Evolutionary conservation across 2,888 invertebrate genomes (phyloP).

Genomic region (Nasonia oneida): DNA sequence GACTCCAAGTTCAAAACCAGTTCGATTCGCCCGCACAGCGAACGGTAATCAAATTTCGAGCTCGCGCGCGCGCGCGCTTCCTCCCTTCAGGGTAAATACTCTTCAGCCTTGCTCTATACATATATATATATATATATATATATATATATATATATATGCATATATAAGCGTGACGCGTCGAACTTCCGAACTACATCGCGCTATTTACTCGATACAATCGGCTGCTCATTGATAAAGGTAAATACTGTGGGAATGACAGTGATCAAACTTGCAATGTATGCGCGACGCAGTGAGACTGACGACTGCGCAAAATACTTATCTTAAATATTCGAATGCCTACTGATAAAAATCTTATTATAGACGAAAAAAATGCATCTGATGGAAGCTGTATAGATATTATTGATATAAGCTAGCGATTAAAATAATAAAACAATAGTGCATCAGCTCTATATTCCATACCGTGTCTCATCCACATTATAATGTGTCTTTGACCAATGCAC

Average conservation of each 20-base stretch:
- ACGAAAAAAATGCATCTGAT: background rate
- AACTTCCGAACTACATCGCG: conserved; percentile 49
- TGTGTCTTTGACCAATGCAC: background rate
- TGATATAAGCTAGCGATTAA: too few species aligned
- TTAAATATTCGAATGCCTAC: too few species aligned
- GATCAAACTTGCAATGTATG: conserved; percentile 19
- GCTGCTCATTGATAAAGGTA: conserved; percentile 58
- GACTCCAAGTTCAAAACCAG: conserved; percentile 57
- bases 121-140: too few species aligned
- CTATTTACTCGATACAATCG: conserved; percentile 62
- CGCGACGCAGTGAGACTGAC: background rate
- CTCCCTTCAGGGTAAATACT: conserved; percentile 12
- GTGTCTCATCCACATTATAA: background rate
- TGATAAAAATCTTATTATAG: too few species aligned
- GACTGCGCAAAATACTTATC: background rate
- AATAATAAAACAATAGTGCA: too few species aligned
- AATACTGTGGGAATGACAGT: conserved; percentile 3
- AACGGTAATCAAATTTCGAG: conserved; percentile 62
- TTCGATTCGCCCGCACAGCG: conserved; percentile 55
- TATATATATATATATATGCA: background rate
- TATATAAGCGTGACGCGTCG: background rate
- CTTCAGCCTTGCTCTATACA: background rate
- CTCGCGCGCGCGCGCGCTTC: conserved; percentile 47
- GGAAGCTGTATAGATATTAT: too few species aligned
- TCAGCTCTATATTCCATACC: background rate